These are phyloP conservation scores for Botia kubotai DNA, from an alignment of 2,797 vertebrate species.

Conservation along the genomic window DNA sequence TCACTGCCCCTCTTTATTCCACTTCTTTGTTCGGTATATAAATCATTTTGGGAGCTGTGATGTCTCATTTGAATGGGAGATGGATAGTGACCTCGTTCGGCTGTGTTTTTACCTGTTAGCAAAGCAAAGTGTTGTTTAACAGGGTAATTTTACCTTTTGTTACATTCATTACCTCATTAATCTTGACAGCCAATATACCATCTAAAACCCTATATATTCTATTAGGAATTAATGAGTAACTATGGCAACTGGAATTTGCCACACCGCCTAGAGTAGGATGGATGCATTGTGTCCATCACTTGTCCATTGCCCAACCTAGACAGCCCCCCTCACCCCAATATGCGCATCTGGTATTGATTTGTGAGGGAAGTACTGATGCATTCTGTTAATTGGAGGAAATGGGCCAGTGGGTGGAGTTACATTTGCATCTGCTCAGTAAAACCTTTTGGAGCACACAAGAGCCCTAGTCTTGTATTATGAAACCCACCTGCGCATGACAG, in stretches of 20 bases:
- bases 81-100: neutral
- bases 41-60: conserved; percentile 6
- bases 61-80: neutral
- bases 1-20: neutral
- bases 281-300: too few species aligned
- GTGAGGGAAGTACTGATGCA: neutral
- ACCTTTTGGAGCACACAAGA: neutral
- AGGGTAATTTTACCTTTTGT: neutral
- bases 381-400: conserved; percentile 10
- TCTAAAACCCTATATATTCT: neutral
- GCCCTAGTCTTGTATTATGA: neutral
- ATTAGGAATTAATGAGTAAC: neutral
- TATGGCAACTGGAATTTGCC: neutral
- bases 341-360: neutral
- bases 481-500: conserved; percentile 1
- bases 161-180: neutral
- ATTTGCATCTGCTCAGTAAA: conserved; percentile 11
- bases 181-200: conserved; percentile 5
- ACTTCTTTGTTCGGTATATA: conserved; percentile 1
- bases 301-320: neutral
- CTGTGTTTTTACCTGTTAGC: neutral
- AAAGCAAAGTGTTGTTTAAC: neutral
- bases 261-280: neutral
- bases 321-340: neutral
- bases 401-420: neutral